phyloP scores from a whole-genome alignment of 2,888 invertebrate genomes.

The Drosophila trichaetosa region DNA sequence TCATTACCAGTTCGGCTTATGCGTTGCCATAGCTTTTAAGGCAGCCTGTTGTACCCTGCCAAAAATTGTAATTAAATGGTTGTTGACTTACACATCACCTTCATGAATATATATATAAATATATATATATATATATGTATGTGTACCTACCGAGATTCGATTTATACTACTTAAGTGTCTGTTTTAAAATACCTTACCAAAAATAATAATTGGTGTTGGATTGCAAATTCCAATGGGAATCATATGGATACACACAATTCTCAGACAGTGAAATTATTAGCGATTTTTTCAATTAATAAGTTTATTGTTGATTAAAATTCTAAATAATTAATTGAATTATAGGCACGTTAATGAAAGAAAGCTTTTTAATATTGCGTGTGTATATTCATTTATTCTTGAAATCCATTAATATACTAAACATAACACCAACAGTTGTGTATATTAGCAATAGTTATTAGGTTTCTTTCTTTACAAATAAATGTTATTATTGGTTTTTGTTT shows the following conservation, averaged over 20 bases:
- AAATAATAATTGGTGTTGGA: not conserved
- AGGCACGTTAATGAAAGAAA: not conserved
- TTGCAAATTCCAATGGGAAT: not conserved
- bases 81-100: constrained; percentile 31
- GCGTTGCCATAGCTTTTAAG: constrained; percentile 43
- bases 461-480: constrained; percentile 47
- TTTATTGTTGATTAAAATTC: not conserved
- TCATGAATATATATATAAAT: not conserved
- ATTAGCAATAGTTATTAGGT: constrained; percentile 73
- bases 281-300: not conserved
- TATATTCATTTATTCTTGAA: constrained; percentile 73
- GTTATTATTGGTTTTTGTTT: constrained; percentile 17
- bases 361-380: constrained; percentile 44
- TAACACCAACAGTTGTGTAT: constrained; percentile 83
- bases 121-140: not conserved
- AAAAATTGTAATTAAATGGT: constrained; percentile 2
- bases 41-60: constrained; percentile 36
- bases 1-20: constrained; percentile 42
- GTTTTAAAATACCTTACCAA: not conserved
- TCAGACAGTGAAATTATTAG: not conserved
- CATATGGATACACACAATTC: not conserved
- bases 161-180: not conserved
- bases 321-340: not conserved
- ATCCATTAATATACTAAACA: constrained; percentile 81
- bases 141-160: not conserved